Percentiles rank a stretch among this genome's conserved stretches.
Evolutionary conservation across 1,140 invertebrate genomes (phyloP).

Genomic region (Ptiloglossa arizonensis): DNA sequence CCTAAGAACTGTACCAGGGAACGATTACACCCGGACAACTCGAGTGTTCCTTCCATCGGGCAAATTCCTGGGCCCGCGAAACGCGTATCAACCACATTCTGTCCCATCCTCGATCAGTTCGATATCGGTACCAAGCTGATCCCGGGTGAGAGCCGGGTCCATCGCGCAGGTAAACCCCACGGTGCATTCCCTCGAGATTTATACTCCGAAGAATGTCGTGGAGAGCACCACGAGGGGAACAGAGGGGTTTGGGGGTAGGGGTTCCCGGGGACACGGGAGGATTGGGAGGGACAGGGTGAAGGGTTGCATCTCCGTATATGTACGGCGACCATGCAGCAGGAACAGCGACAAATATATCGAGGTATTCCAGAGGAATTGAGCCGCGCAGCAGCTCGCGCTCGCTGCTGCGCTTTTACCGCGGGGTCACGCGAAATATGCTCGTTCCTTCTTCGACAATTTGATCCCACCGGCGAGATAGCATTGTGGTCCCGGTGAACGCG

Average conservation of each 20-base stretch:
- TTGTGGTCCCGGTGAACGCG: conserved; percentile 71
- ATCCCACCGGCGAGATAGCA: conserved; percentile 77
- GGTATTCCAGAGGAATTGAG: conserved; percentile 79
- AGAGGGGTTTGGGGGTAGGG: neutral
- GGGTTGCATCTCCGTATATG: conserved; percentile 52
- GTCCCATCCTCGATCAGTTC: conserved; percentile 15
- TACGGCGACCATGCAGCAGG: conserved; percentile 33
- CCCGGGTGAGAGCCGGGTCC: conserved; percentile 1
- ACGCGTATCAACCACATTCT: neutral
- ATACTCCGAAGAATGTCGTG: conserved; percentile 43
- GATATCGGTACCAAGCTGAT: conserved; percentile 13
- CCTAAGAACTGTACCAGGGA: too few relatives aligned
- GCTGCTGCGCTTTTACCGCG: conserved; percentile 68
- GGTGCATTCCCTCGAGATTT: conserved; percentile 57
- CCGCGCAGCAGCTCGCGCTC: conserved; percentile 49
- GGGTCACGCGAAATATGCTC: conserved; percentile 79
- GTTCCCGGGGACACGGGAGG: too few relatives aligned
- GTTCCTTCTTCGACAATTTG: conserved; percentile 79
- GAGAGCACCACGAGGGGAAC: conserved; percentile 6
- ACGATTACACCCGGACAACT: neutral
- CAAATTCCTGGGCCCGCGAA: neutral
- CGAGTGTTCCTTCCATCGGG: neutral
- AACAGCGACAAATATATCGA: conserved; percentile 80
- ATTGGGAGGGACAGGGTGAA: conserved; percentile 20
- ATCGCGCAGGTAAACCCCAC: conserved; percentile 40